Evolutionary conservation across 1,140 invertebrate species (phyloP).

Genomic region (Hyles vespertilio): DNA sequence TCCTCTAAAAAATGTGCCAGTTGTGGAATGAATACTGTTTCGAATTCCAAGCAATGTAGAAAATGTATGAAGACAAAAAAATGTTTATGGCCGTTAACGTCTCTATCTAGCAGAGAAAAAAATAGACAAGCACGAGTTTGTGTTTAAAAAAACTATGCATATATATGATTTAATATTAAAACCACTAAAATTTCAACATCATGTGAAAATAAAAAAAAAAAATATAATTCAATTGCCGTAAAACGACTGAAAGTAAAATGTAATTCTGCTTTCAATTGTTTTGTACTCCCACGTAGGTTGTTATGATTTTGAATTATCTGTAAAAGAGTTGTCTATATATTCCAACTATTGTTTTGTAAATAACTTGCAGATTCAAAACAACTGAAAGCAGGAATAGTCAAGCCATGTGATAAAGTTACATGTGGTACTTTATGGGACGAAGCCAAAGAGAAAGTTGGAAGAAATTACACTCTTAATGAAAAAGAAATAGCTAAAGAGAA

Average conservation of each 20-base stretch:
- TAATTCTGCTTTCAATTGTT: conserved; percentile 34
- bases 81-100: neutral
- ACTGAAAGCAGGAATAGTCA: conserved; percentile 14
- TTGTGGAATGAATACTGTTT: too few species aligned
- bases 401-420: conserved; percentile 11
- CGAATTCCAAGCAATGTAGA: too few species aligned
- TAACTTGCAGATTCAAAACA: conserved; percentile 46
- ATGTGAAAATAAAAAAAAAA: neutral
- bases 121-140: too few species aligned
- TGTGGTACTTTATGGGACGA: conserved; percentile 4
- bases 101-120: too few species aligned
- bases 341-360: conserved; percentile 10
- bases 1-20: too few species aligned
- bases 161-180: too few species aligned
- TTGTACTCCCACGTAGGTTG: conserved; percentile 53
- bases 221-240: neutral
- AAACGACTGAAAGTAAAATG: neutral
- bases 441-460: conserved; percentile 3
- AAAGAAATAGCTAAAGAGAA: conserved; percentile 7
- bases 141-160: too few species aligned
- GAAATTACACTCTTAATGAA: conserved; percentile 3
- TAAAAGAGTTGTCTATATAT: neutral
- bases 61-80: neutral
- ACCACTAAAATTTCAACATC: too few species aligned
- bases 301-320: neutral